These are phyloP conservation scores for Bellardia bayeri DNA, from an alignment of 2,888 invertebrate species.

Conservation along the genomic window DNA sequence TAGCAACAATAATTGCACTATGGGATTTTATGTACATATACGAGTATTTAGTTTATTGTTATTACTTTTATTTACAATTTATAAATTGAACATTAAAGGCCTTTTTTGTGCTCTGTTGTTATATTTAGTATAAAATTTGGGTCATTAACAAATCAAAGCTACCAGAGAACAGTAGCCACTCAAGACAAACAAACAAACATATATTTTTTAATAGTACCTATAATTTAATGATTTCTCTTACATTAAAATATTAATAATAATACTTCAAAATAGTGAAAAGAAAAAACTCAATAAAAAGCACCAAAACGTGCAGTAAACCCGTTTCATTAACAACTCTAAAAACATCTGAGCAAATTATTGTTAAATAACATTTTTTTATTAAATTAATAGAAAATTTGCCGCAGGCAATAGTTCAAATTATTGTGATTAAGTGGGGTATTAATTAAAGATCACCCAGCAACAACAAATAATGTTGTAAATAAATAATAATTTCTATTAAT, in stretches of 20 bases:
- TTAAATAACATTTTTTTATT: background rate
- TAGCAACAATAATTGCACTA: background rate
- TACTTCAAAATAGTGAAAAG: constrained; percentile 4
- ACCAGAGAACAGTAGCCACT: background rate
- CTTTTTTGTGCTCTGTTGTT: constrained; percentile 28
- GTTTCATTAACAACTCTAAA: constrained; percentile 7
- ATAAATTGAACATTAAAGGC: constrained; percentile 50
- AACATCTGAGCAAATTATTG: background rate
- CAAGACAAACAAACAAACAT: constrained; percentile 10
- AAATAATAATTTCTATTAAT: background rate
- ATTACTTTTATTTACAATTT: background rate
- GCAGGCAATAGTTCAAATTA: constrained; percentile 2
- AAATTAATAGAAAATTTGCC: constrained; percentile 4
- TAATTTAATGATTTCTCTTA: constrained; percentile 13
- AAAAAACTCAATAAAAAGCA: background rate
- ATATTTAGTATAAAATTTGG: constrained; percentile 48
- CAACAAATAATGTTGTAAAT: background rate
- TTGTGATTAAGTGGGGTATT: background rate
- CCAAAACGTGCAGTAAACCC: constrained; percentile 30
- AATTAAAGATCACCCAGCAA: background rate
- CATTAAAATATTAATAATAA: background rate
- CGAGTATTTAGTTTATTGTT: background rate
- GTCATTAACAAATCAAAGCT: constrained; percentile 62
- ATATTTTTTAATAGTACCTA: constrained; percentile 18
- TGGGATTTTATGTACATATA: background rate